Evolutionary conservation across 2,888 invertebrate genomes (phyloP).

Genomic region (Eupithecia exiguata): DNA sequence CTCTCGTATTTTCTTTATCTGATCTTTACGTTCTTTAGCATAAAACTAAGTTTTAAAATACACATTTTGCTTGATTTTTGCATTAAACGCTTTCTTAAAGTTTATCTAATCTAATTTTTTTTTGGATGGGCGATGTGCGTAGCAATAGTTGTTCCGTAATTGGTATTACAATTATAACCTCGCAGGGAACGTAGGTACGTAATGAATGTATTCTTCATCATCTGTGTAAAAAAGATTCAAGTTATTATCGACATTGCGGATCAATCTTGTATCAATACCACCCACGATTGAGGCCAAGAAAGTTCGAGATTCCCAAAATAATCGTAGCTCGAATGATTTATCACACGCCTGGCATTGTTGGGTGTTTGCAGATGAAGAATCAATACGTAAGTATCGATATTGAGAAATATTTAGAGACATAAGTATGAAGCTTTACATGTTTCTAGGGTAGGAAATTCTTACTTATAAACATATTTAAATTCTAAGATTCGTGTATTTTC

Average conservation of each 20-base stretch:
- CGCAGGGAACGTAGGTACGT: background rate
- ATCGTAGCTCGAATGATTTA: constrained; percentile 56
- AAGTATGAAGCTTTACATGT: background rate
- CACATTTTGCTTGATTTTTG: too few relatives aligned
- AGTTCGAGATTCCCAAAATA: constrained; percentile 54
- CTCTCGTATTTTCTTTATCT: too few relatives aligned
- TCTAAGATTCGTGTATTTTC: too few relatives aligned
- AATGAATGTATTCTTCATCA: background rate
- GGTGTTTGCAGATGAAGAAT: constrained; percentile 55
- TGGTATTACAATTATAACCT: background rate
- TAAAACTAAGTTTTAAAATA: too few relatives aligned
- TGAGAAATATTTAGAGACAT: background rate
- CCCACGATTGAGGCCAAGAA: constrained; percentile 5
- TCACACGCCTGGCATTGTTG: constrained; percentile 59
- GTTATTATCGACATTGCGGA: background rate
- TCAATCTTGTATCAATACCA: constrained; percentile 1
- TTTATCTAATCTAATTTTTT: too few relatives aligned
- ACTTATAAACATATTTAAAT: too few relatives aligned
- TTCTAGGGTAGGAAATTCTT: background rate
- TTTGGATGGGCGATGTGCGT: background rate
- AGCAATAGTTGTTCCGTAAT: background rate
- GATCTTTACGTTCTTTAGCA: too few relatives aligned
- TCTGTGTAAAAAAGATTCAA: background rate
- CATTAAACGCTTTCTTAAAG: too few relatives aligned
- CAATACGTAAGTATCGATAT: background rate